Evolutionary conservation across 2,113 vertebrate genomes (phyloP), one percentile per base, ranked within the genome.

Genomic region (Lepidothrix coronata): DNA sequence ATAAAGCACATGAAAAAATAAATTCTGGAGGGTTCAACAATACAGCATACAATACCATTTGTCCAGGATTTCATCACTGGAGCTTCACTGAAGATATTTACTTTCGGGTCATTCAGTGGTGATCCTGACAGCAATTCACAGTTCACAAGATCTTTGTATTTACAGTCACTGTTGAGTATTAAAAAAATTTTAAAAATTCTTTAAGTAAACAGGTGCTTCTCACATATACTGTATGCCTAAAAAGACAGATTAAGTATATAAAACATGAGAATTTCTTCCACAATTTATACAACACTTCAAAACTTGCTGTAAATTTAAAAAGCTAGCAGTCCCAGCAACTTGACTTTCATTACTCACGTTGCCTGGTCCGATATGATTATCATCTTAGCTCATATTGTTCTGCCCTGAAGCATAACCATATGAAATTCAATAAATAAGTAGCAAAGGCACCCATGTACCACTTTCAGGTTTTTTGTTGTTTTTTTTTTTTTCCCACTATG

Each of bases 21-120:
- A 67, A 23, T 39, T 33, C n/a, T 51, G 39, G 39, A 86, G 33
- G 5, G 27, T 73, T 73, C 59, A 83, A 6, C 35, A 76, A n/a
- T 12, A 61, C 35, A 91, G 82, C 39, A 91, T 95, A 95, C 8
- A 6, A 74, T 98, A 98, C 98, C 98, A 74, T 96, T 97, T 74
- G 79, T 92, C 96, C 41, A 80, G 15, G 95, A 85, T 67, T 94
- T 96, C 75, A 80, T 63, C 80, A 31, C 51, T 62, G 72, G 46
- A n/a, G 92, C 68, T 89, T 97, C 94, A 52, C 75, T 86, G 85
- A 58, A 71, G 49, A 57, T 39, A 46, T 57, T 93, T 18, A 72
- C 35, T 85, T 82, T 85, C 2, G 27, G 35, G 33, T 83, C 52
- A 33, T 57, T 86, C 70, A 75, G 0, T 18, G 92, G 48, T 7